Percentiles rank a stretch among this genome's conserved stretches.
These are phyloP conservation scores for Geodia barretti DNA, from an alignment of 37 sponge, comb jelly and placozoan species.

Conservation along the genomic window DNA sequence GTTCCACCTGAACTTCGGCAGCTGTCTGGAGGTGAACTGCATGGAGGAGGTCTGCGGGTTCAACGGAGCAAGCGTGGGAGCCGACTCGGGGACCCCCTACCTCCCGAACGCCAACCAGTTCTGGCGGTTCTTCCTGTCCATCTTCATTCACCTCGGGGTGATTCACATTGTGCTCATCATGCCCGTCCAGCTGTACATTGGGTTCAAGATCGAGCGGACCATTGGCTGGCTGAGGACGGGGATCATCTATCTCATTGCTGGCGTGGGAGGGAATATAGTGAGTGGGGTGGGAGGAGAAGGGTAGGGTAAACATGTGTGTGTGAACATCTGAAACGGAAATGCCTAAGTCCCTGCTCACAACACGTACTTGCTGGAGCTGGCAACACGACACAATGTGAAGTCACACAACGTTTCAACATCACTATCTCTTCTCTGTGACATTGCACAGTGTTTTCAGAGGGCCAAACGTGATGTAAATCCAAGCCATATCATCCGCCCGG, in stretches of 20 bases:
- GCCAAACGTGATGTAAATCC: too few relatives aligned
- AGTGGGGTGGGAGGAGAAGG: too few relatives aligned
- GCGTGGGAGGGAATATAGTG: constrained; percentile 92
- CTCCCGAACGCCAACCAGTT: constrained; percentile 76
- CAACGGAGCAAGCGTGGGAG: constrained; percentile 55
- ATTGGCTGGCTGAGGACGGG: constrained; percentile 90
- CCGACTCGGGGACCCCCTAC: constrained; percentile 3
- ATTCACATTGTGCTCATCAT: constrained; percentile 75
- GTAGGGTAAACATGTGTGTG: too few relatives aligned
- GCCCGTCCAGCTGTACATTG: constrained; percentile 81
- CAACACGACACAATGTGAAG: too few relatives aligned
- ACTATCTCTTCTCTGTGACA: too few relatives aligned
- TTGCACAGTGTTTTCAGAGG: too few relatives aligned
- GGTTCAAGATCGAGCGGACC: constrained; percentile 90
- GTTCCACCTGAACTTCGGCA: constrained; percentile 52
- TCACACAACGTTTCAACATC: too few relatives aligned
- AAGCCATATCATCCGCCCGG: too few relatives aligned
- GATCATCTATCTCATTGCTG: constrained; percentile 90
- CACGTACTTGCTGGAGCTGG: too few relatives aligned
- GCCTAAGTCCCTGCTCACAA: too few relatives aligned
- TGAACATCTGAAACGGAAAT: too few relatives aligned
- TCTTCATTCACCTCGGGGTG: constrained; percentile 87
- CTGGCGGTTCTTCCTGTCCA: constrained; percentile 82
- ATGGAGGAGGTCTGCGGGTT: constrained; percentile 87
- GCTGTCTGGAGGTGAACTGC: constrained; percentile 85